Base-by-base conservation (phyloP, 2,797 vertebrate species). In the Numenius phaeopus region DNA sequence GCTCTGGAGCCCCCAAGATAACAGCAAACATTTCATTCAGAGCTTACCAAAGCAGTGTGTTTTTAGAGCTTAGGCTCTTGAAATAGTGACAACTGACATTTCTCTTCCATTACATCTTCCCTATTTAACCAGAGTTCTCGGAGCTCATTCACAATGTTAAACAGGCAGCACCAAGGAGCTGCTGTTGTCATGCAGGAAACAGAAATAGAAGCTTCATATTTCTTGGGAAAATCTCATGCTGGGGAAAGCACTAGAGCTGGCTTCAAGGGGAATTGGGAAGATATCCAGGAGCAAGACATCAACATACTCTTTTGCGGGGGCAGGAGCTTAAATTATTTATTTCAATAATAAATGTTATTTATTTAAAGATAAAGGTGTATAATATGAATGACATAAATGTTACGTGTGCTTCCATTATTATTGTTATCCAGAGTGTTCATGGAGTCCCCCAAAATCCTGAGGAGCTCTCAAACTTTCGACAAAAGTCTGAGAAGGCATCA, bases 351-450 rank as follows among this genome's bases (percentile, higher is more conserved):
- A 40, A 19, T 73, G 7, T 22, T 49, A 15, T 27, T 84, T 78
- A 19, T 65, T 94, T 67, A 30, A 49, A 80, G 78, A 29, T 67
- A 42, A 86, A 44, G 12, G 10, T 18, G 18, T 80, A 18, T 32
- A 32, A 29, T 70, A 20, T 4, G 5, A 65, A 30, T 75, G 49
- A 19, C 32, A 9, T 26, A 29, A 65, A 59, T 58, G 12, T 61
- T 23, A 20, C 0, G 0, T 70, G 50, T 24, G 3, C 88, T 86
- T 94, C 11, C 7, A 3, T 78, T 81, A 1, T 75, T 86, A 2
- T 39, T 92, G 46, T 90, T 96, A 18, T 4, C 58, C 93, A 99
- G 99, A 96, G 93, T 79, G 98, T 98, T 75, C 99, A 99, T 47
- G 98, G 98, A 58, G 98, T 99, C 76, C 98, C 98, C 64, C 94